Evolutionary conservation across 2,888 invertebrate species (phyloP).

Genomic region (Spialia ferax): DNA sequence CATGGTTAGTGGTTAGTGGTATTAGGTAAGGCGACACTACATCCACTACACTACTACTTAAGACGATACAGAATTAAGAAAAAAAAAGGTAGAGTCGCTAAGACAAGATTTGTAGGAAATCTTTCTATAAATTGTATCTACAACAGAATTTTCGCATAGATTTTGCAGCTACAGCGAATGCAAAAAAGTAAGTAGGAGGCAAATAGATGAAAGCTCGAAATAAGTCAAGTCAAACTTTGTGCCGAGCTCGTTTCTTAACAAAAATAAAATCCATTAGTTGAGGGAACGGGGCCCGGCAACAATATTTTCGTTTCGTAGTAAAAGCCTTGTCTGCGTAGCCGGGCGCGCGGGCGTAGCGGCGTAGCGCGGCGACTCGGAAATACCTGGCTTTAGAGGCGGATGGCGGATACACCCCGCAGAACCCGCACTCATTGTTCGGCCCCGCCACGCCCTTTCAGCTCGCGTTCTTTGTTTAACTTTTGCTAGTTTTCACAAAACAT

Average conservation of each 20-base stretch:
- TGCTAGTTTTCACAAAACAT: conserved; percentile 3
- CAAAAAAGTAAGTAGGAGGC: not conserved
- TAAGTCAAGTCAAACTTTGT: conserved; percentile 27
- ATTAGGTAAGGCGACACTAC: no score
- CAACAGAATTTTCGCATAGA: not conserved
- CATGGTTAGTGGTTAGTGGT: no score
- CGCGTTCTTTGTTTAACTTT: conserved; percentile 22
- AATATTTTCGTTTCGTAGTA: conserved; percentile 40
- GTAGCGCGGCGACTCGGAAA: conserved; percentile 43
- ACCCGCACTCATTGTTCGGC: conserved; percentile 23
- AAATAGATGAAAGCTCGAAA: conserved; percentile 23
- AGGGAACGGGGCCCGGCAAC: conserved; percentile 42
- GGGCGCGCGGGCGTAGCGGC: no score
- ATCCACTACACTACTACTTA: no score
- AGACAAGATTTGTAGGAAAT: not conserved
- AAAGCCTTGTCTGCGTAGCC: conserved; percentile 45
- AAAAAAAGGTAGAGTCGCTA: not conserved
- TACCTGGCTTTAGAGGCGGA: conserved; percentile 33
- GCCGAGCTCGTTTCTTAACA: conserved; percentile 22
- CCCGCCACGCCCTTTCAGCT: conserved; percentile 23
- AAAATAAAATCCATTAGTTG: conserved; percentile 46
- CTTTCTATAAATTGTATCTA: not conserved
- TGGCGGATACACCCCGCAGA: conserved; percentile 23
- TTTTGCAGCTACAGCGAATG: not conserved
- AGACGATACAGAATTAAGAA: no score